Percentiles rank a stretch among this genome's conserved stretches.
Evolutionary conservation across 2,797 vertebrate species (phyloP).

Genomic region (Dendrocincla fuliginosa): DNA sequence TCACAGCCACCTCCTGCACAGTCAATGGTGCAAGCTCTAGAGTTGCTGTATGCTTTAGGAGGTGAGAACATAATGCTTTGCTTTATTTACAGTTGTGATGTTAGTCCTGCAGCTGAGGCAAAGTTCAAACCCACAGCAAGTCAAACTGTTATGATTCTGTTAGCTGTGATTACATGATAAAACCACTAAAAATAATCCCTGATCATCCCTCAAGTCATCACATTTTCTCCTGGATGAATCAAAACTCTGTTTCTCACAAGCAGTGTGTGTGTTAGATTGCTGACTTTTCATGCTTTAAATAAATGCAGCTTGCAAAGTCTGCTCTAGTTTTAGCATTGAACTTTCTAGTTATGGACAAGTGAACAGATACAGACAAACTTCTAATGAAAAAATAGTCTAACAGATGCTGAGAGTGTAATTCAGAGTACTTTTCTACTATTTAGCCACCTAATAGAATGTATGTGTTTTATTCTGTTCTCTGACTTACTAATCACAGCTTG

Average conservation of each 20-base stretch:
- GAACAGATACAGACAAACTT: neutral
- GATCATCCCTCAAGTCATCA: neutral
- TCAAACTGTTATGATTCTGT: neutral
- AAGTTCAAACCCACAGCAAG: neutral
- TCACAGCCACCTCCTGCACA: slow-evolving; percentile 94
- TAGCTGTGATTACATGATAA: neutral
- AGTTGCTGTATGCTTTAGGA: slow-evolving; percentile 94
- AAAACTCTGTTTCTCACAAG: neutral
- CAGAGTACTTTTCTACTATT: neutral
- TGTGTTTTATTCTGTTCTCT: neutral
- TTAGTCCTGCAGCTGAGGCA: neutral
- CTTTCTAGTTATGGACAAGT: neutral
- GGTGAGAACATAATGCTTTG: slow-evolving; percentile 79
- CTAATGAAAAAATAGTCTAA: neutral
- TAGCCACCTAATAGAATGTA: neutral
- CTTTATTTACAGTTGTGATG: neutral
- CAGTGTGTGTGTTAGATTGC: neutral
- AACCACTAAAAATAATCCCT: neutral
- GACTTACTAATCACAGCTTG: neutral
- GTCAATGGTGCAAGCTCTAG: slow-evolving; percentile 98
- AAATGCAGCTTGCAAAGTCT: neutral
- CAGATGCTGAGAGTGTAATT: neutral
- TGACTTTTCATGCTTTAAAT: neutral
- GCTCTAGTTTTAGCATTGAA: neutral
- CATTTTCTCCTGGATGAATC: neutral